Evolutionary conservation across 2,113 vertebrate species (phyloP).

Genomic region (Platycercus adscitus): DNA sequence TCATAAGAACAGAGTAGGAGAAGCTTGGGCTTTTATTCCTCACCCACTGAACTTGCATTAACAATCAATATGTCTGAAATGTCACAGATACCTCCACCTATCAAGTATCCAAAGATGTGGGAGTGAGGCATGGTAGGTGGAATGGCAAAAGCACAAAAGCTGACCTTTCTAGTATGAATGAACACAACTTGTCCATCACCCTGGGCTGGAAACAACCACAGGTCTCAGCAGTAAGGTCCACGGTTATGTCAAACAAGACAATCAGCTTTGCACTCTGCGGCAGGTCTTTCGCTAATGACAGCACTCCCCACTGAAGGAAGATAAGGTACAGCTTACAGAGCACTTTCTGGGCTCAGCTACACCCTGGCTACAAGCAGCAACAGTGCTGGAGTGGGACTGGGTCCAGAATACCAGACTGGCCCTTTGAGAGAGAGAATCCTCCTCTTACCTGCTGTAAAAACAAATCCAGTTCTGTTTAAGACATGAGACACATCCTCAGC

Average conservation of each 20-base stretch:
- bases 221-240: neutral
- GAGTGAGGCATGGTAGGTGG: neutral
- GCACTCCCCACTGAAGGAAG: neutral
- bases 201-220: neutral
- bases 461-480: neutral
- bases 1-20: neutral
- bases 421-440: neutral
- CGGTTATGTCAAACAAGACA: neutral
- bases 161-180: fast-evolving
- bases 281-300: neutral
- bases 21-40: neutral
- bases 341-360: neutral
- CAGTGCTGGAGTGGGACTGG: fast-evolving
- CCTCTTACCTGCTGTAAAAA: neutral
- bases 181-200: neutral
- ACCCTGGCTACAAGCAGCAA: too few relatives aligned
- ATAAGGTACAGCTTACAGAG: neutral
- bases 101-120: neutral
- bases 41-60: neutral
- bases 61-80: neutral
- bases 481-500: neutral
- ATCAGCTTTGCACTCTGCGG: neutral
- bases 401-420: neutral
- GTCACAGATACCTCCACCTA: neutral
- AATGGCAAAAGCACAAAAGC: neutral